Evolutionary conservation across 2,797 vertebrate species (phyloP).

Genomic region (Hyperoplus immaculatus): DNA sequence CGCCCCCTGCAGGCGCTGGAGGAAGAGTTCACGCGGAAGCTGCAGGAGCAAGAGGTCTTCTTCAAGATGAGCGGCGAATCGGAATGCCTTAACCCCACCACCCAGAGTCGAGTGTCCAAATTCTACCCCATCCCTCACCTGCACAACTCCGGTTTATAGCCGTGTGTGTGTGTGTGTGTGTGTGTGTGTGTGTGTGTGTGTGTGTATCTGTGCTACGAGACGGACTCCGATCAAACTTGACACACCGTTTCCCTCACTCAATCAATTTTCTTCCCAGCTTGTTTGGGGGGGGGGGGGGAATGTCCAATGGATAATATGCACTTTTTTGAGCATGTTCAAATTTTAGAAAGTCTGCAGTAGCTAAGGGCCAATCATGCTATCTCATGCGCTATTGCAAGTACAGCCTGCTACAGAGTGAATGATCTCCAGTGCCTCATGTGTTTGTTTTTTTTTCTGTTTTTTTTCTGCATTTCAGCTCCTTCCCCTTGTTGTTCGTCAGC

Average conservation of each 20-base stretch:
- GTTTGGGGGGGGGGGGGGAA: slow-evolving; percentile 32
- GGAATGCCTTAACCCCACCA: slow-evolving; percentile 97
- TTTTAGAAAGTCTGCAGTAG: slow-evolving; percentile 48
- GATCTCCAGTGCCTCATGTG: slow-evolving; percentile 77
- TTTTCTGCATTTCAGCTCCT: slow-evolving; percentile 36
- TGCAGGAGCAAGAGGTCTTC: slow-evolving; percentile 99
- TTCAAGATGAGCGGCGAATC: slow-evolving; percentile 99
- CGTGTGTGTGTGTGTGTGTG: neutral
- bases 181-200: too few species aligned
- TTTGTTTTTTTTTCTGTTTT: slow-evolving; percentile 36
- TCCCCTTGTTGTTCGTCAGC: slow-evolving; percentile 34
- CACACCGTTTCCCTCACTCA: slow-evolving; percentile 42
- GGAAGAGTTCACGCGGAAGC: slow-evolving; percentile 97
- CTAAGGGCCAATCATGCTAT: slow-evolving; percentile 44
- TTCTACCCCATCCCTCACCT: slow-evolving; percentile 97
- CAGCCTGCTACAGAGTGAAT: slow-evolving; percentile 59
- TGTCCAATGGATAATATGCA: slow-evolving; percentile 56
- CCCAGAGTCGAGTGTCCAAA: slow-evolving; percentile 97
- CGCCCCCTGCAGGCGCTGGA: slow-evolving; percentile 90
- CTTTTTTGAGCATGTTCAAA: slow-evolving; percentile 72
- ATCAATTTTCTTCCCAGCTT: slow-evolving; percentile 39
- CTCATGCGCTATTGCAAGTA: slow-evolving; percentile 47
- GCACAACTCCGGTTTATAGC: slow-evolving; percentile 92
- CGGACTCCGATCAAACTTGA: slow-evolving; percentile 24
- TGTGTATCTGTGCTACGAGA: slow-evolving; percentile 5